These are phyloP conservation scores for Anadara kagoshimensis DNA, from an alignment of 1,140 invertebrate species.

Conservation along the genomic window DNA sequence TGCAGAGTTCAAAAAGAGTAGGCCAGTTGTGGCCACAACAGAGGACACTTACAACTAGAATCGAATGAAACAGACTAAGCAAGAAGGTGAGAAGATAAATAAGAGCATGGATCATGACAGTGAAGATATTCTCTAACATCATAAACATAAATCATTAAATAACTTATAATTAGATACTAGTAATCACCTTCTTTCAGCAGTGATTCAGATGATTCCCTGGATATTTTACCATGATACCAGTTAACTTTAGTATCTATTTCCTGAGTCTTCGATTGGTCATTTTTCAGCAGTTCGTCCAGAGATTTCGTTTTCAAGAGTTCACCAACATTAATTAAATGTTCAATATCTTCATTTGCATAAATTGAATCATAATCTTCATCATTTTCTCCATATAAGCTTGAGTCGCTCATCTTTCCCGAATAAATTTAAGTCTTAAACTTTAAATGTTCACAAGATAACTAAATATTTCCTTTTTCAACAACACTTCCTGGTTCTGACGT, in stretches of 20 bases:
- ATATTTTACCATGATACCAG: constrained; percentile 91
- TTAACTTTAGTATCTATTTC: constrained; percentile 42
- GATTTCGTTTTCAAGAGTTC: constrained; percentile 24
- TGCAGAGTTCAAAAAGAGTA: no score
- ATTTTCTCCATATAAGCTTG: constrained; percentile 14
- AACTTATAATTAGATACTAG: no score
- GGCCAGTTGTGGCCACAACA: no score
- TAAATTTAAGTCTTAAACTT: not conserved
- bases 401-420: not conserved
- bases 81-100: no score
- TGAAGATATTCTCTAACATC: no score
- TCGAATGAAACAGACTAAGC: no score
- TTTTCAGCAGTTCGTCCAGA: constrained; percentile 44
- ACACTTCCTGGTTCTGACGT: constrained; percentile 19
- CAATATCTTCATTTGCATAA: constrained; percentile 48
- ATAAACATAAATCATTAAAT: no score
- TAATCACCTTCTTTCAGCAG: constrained; percentile 81
- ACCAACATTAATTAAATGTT: constrained; percentile 29
- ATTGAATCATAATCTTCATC: constrained; percentile 40
- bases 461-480: not conserved
- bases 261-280: constrained; percentile 42
- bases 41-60: no score
- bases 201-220: constrained; percentile 85
- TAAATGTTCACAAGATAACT: not conserved
- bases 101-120: no score